Evolutionary conservation across 2,797 vertebrate species (phyloP).

Genomic region (Gymnodraco acuticeps): DNA sequence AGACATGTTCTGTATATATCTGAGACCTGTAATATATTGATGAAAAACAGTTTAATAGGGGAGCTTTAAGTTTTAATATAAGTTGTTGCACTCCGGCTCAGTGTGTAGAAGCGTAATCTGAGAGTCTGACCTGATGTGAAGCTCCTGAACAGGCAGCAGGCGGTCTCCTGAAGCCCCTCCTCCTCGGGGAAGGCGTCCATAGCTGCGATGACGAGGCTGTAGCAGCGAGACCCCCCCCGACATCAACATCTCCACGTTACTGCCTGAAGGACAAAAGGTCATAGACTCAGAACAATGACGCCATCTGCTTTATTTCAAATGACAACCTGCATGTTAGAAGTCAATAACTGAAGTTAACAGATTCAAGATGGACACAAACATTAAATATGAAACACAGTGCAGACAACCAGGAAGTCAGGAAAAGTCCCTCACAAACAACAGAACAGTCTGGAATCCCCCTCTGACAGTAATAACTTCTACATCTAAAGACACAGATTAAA

Average conservation of each 20-base stretch:
- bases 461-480: neutral
- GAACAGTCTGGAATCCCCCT: constrained; percentile 17
- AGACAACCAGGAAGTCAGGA: neutral
- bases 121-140: constrained; percentile 90
- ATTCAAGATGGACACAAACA: neutral
- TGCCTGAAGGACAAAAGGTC: constrained; percentile 80
- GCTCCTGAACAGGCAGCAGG: constrained; percentile 90
- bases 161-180: constrained; percentile 92
- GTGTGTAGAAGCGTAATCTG: no score
- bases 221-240: constrained; percentile 93
- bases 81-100: neutral
- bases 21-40: no score
- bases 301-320: no score
- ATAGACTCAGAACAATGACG: neutral
- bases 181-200: constrained; percentile 87
- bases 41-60: no score
- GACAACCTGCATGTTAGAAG: no score
- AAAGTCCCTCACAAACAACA: constrained; percentile 5
- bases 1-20: no score
- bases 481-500: constrained; percentile 17
- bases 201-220: constrained; percentile 86
- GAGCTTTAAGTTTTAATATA: neutral
- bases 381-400: neutral
- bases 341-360: neutral
- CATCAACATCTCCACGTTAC: constrained; percentile 96